Evolutionary conservation across 2,797 vertebrate species (phyloP).

Genomic region (Enteromius fasciolatus): DNA sequence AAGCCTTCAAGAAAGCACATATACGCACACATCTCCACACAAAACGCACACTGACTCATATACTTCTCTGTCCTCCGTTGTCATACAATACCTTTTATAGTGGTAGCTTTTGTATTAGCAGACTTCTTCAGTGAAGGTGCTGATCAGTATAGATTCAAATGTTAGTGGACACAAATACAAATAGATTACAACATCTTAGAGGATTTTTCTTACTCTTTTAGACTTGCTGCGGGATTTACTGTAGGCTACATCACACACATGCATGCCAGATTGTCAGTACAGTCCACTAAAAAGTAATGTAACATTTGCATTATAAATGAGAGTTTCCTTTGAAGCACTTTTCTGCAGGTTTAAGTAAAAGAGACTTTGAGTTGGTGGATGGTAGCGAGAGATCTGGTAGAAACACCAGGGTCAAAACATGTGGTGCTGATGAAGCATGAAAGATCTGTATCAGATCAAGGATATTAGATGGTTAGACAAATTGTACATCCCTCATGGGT

Average conservation of each 20-base stretch:
- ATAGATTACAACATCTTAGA: background rate
- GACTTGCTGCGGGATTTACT: slow-evolving; percentile 3
- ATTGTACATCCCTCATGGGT: background rate
- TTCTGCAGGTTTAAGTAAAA: background rate
- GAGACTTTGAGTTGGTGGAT: background rate
- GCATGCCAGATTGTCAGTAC: background rate
- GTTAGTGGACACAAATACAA: slow-evolving; percentile 23
- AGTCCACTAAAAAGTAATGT: background rate
- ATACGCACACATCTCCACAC: background rate
- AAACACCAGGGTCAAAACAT: slow-evolving; percentile 1
- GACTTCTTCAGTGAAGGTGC: slow-evolving; percentile 15
- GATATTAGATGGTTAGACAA: background rate
- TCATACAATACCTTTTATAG: slow-evolving; percentile 18
- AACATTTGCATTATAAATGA: background rate
- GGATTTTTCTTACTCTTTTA: slow-evolving; percentile 14
- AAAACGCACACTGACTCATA: slow-evolving; percentile 10
- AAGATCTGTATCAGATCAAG: background rate
- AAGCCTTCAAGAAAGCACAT: slow-evolving; percentile 19
- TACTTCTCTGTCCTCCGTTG: background rate
- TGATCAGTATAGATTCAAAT: slow-evolving; percentile 32
- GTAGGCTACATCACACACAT: slow-evolving; percentile 16
- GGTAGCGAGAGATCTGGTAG: background rate
- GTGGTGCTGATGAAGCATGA: background rate
- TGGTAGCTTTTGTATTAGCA: slow-evolving; percentile 5
- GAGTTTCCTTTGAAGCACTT: background rate